A percentile compares a stretch with the other conserved stretches of the same genome.
These are phyloP conservation scores for Chymomyza costata DNA, from an alignment of 1,140 invertebrate species.

Conservation along the genomic window DNA sequence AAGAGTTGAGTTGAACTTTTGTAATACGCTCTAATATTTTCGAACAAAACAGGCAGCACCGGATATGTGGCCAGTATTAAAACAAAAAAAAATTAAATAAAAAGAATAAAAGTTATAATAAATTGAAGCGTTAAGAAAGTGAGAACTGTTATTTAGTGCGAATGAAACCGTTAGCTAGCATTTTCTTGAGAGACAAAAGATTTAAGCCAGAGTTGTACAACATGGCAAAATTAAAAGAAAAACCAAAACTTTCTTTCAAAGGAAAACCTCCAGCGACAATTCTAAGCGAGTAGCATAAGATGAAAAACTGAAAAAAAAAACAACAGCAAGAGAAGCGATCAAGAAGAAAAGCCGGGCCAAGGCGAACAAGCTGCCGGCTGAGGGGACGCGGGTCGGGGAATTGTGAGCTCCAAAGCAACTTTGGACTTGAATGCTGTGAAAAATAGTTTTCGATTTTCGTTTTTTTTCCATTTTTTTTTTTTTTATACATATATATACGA, in stretches of 20 bases:
- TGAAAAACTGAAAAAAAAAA: conserved; percentile 31
- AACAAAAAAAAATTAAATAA: conserved; percentile 26
- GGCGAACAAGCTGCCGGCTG: neutral
- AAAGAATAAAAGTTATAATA: conserved; percentile 42
- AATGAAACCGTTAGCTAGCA: conserved; percentile 72
- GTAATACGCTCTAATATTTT: too few species aligned
- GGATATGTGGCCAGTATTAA: conserved; percentile 62
- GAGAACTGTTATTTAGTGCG: conserved; percentile 74
- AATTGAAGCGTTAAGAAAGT: conserved; percentile 52
- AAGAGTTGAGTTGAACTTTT: too few species aligned
- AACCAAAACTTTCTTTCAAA: neutral
- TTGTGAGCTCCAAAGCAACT: too few species aligned
- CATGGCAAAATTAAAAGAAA: neutral
- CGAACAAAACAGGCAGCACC: too few species aligned
- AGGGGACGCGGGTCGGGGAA: too few species aligned
- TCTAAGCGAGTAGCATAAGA: neutral
- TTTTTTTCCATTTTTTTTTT: conserved; percentile 39
- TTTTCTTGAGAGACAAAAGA: conserved; percentile 32
- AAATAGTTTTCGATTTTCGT: conserved; percentile 64
- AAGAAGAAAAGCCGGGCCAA: conserved; percentile 8
- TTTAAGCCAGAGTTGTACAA: neutral
- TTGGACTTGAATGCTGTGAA: too few species aligned
- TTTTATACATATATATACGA: conserved; percentile 14
- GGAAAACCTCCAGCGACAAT: conserved; percentile 5
- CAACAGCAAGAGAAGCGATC: conserved; percentile 46